Evolutionary conservation across 2,888 invertebrate genomes (phyloP), one percentile per base, ranked within the genome.

Genomic region (Itoplectis maculator): DNA sequence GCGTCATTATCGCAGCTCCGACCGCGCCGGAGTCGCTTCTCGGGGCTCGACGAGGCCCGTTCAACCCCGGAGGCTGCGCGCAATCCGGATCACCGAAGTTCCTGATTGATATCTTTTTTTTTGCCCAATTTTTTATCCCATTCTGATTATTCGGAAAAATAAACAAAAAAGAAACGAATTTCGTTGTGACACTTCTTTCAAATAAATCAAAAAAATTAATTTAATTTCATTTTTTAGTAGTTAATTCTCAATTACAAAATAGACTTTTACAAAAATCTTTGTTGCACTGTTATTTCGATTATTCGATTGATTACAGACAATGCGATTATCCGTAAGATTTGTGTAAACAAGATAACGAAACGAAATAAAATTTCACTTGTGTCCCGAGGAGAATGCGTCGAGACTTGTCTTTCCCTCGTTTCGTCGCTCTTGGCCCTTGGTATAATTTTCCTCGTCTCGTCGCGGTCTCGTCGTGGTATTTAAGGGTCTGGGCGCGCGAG

Each of bases 401-500:
- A 40, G n/a, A n/a, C n/a, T n/a, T 7, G 23, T 75, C 69, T 74
- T n/a, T 69, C 51, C 61, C 61, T 69, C 23, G 23, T 54, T 40
- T 68, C 45, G n/a, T 29, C 45, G n/a, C 15, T 79, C 73, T 18
- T 7, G 6, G 13, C 29, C 47, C 13, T 35, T 15, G 47, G n/a
- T n/a, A n/a, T 49, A 23, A 47, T 29, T 35, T 75, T 74, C 23
- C 69, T 65, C 29, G 73, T 79, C 80, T 80, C 63, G 65, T 65
- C 59, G 23, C 42, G 49, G 59, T 70, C 66, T 59, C 66, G 42
- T 45, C 54, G 70, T 42, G 29, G n/a, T 70, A 56, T 75, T 80
- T 69, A 80, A 45, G 69, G 37, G 54, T 9, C 20, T 35, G 37
- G n/a, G n/a, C n/a, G n/a, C n/a, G 29, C 54, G 59, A 59, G 56